Percentiles rank a stretch among this genome's conserved stretches.
phyloP scores from a whole-genome alignment of 2,113 vertebrate species.

The Cricetomys ansorgei region DNA sequence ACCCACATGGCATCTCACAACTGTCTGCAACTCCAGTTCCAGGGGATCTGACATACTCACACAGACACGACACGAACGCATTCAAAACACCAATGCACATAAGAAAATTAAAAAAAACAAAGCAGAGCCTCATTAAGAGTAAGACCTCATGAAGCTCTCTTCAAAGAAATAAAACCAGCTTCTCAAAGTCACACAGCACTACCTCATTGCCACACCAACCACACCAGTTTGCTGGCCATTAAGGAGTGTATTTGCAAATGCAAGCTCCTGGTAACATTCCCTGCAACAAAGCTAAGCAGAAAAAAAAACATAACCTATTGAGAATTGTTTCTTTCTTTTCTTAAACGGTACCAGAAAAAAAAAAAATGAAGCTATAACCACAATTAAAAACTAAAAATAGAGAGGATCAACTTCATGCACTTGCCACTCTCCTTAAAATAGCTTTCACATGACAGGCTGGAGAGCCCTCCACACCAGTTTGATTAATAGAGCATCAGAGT shows the following conservation, averaged over 20 bases:
- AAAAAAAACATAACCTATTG: background rate
- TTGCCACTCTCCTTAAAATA: slow-evolving; percentile 32
- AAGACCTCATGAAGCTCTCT: background rate
- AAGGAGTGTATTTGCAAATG: background rate
- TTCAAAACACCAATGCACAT: too few relatives aligned
- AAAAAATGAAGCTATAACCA: slow-evolving; percentile 23
- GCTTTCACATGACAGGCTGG: background rate
- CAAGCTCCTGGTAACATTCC: slow-evolving; percentile 25
- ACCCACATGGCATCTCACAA: too few relatives aligned
- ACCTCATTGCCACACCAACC: background rate
- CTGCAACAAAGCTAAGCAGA: slow-evolving; percentile 8
- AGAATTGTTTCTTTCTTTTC: background rate
- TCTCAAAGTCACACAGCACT: background rate
- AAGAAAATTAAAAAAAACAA: too few relatives aligned
- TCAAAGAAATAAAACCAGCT: background rate
- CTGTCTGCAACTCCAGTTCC: too few relatives aligned
- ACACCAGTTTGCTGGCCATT: background rate
- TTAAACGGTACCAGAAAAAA: slow-evolving; percentile 12
- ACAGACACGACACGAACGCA: too few relatives aligned
- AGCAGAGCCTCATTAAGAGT: background rate
- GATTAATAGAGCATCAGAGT: slow-evolving; percentile 34
- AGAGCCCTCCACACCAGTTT: slow-evolving; percentile 25
- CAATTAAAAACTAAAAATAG: slow-evolving; percentile 53
- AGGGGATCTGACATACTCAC: too few relatives aligned
- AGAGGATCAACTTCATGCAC: background rate